Base-by-base conservation (phyloP, 2,888 invertebrate species). In the Yponomeuta malinellus region DNA sequence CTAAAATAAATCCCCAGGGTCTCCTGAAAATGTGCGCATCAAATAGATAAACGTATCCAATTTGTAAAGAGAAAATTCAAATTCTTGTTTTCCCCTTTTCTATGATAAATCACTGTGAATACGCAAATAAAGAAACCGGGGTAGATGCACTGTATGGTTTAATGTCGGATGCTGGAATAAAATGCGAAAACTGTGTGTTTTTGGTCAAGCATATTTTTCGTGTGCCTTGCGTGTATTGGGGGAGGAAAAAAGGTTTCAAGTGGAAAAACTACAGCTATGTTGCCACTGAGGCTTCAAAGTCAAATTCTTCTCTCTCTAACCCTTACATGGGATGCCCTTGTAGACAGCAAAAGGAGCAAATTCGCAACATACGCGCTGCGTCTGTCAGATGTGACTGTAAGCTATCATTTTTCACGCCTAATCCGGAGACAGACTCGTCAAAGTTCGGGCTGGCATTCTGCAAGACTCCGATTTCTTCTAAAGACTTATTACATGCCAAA, bases 331-430 rank as follows among this genome's bases (percentile, higher is more conserved):
- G 15, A 4, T 59, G 15, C 52, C 52, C 52, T 59, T 59, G 52
- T 59, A 59, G 52, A 15, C 52, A 59, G 52, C 52, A 15, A 59
- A 59, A 69, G 48, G 69, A 69, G 59, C 68, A 74, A 75, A 76
- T 74, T 73, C 75, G 78, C 81, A 78, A 84, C 86, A 84, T 83
- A 79, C 78, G 74, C 81, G 75, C 77, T 77, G 77, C 81, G 78
- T 75, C 80, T 79, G 76, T 80, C 79, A 69, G 76, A 77, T 80
- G 79, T 74, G 75, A 75, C 71, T 74, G 72, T 86, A 85, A 87
- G 89, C 90, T 84, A 87, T 90, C 87, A 91, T 91, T 91, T 92
- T 91, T 92, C 91, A 91, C 84, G 76, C 86, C 83, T 91, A 90
- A 92, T 91, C 90, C 90, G 84, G 82, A 84, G 88, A 87, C 87